Evolutionary conservation across 1,140 invertebrate species (phyloP).

Genomic region (Meloidogyne hapla): DNA sequence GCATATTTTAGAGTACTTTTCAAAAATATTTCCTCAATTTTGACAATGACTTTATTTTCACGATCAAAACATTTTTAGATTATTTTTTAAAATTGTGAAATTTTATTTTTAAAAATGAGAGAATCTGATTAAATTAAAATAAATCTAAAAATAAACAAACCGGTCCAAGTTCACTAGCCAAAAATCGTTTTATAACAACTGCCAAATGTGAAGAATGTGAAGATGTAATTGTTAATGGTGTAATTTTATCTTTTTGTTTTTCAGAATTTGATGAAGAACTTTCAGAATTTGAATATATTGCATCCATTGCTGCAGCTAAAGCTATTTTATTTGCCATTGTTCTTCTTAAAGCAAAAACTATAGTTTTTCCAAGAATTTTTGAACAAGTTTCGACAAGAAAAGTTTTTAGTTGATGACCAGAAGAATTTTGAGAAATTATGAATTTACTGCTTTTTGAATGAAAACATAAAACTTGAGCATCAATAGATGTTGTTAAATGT

Average conservation of each 20-base stretch:
- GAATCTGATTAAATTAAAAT: too few relatives aligned
- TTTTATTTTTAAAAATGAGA: too few relatives aligned
- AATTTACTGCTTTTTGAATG: slow-evolving; percentile 29
- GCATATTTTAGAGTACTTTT: too few relatives aligned
- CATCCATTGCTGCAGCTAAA: neutral
- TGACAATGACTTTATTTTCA: too few relatives aligned
- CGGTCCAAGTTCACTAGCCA: slow-evolving; percentile 17
- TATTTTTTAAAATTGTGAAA: too few relatives aligned
- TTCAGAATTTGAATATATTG: neutral
- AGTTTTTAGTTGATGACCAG: slow-evolving; percentile 24
- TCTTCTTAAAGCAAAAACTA: slow-evolving; percentile 21
- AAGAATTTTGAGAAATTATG: slow-evolving; percentile 9
- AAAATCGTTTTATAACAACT: slow-evolving; percentile 32
- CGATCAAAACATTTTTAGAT: too few relatives aligned
- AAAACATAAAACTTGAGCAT: slow-evolving; percentile 37
- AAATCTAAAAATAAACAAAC: slow-evolving; percentile 11
- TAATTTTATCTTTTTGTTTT: neutral
- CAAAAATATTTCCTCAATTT: too few relatives aligned
- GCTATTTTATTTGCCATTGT: neutral
- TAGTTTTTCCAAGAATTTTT: slow-evolving; percentile 32
- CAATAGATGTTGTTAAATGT: slow-evolving; percentile 27
- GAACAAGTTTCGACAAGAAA: slow-evolving; percentile 44
- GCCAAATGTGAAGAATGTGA: slow-evolving; percentile 26
- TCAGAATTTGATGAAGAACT: neutral
- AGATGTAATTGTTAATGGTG: neutral